phyloP scores from a whole-genome alignment of 2,888 invertebrate genomes.

The Calameuta idolon region DNA sequence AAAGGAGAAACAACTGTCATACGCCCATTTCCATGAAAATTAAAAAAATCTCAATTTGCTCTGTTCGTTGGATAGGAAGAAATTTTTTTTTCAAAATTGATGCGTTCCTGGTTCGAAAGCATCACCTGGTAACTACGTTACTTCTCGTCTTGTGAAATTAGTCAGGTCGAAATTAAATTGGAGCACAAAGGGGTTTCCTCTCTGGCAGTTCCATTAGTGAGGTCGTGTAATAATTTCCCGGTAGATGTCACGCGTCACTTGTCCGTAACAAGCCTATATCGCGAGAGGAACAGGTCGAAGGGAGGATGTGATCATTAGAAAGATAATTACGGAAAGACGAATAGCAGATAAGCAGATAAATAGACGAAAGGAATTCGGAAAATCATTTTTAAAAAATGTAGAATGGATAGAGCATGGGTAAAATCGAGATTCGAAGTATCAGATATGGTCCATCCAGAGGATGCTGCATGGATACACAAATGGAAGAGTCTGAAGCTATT shows the following conservation, averaged over 20 bases:
- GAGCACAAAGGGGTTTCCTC: constrained; percentile 5
- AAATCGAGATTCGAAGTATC: background rate
- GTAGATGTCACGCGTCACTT: background rate
- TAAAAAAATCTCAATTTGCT: background rate
- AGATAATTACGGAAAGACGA: background rate
- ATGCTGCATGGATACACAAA: no score
- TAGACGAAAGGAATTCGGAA: background rate
- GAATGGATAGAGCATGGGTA: background rate
- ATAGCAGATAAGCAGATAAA: background rate
- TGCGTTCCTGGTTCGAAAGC: background rate
- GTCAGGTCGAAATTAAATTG: background rate
- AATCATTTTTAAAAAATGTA: background rate
- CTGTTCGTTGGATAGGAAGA: background rate
- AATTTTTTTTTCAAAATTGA: background rate
- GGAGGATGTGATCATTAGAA: background rate
- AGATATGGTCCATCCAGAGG: no score
- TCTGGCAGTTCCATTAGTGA: constrained; percentile 3
- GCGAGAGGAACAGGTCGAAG: background rate
- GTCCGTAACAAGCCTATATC: background rate
- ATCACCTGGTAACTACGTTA: background rate
- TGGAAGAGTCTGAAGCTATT: no score
- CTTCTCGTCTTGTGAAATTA: constrained; percentile 2
- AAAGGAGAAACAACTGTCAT: no score
- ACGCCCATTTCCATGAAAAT: background rate
- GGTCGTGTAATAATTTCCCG: background rate